Conservation (phyloP, 37 sponge, comb jelly and placozoan species). For the Eunapius fragilis region DNA sequence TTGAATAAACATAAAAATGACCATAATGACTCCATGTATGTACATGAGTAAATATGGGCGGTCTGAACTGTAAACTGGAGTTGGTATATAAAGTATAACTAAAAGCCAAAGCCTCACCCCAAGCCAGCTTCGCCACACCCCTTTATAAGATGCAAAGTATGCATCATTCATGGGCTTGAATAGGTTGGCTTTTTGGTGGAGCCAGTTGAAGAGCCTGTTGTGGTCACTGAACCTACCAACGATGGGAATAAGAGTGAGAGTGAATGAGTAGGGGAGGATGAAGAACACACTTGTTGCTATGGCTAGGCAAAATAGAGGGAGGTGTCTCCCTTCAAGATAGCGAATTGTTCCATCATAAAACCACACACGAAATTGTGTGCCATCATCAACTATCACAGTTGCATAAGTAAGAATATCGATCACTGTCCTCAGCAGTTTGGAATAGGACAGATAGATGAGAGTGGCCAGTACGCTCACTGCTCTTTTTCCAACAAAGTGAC, state of each 20-base stretch:
- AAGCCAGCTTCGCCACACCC: slow-evolving; percentile 30
- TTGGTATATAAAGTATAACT: background rate
- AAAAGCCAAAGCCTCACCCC: slow-evolving; percentile 23
- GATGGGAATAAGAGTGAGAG: background rate
- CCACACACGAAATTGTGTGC: background rate
- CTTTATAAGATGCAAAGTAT: slow-evolving; percentile 44
- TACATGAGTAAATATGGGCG: too few species aligned
- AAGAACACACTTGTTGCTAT: background rate
- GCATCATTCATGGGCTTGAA: slow-evolving; percentile 46
- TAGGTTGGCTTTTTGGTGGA: too few species aligned
- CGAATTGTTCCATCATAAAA: slow-evolving; percentile 7
- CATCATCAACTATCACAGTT: background rate
- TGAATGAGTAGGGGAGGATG: slow-evolving; percentile 2
- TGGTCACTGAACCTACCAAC: too few species aligned
- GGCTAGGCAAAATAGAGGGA: background rate
- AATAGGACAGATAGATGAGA: slow-evolving; percentile 5
- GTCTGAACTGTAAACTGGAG: too few species aligned
- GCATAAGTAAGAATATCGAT: background rate
- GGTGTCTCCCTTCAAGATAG: background rate
- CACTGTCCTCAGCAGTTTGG: background rate
- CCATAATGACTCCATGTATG: too few species aligned
- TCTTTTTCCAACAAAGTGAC: background rate
- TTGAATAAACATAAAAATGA: too few species aligned
- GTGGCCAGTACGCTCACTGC: slow-evolving; percentile 17
- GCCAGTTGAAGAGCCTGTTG: too few species aligned